Evolutionary conservation across 1,140 invertebrate genomes (phyloP), one percentile per base, ranked within the genome.

Genomic region (Dufourea novaeangliae): DNA sequence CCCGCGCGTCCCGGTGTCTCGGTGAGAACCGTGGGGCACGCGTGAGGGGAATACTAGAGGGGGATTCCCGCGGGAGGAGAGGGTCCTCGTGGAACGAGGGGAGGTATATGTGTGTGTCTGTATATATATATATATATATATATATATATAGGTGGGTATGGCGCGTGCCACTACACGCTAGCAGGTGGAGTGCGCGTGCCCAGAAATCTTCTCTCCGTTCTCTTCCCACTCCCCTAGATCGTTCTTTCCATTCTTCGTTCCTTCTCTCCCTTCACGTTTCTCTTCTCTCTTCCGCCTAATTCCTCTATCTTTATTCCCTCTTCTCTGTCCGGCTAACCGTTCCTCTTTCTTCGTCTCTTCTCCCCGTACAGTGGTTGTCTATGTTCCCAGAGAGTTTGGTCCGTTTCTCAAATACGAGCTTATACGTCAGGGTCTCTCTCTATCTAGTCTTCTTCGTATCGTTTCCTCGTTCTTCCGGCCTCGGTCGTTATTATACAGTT

Each of bases 131-230:
- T n/a, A n/a, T n/a, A n/a, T n/a, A n/a, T n/a, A n/a, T n/a, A n/a
- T n/a, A n/a, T n/a, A n/a, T n/a, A n/a, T n/a, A n/a, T n/a, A n/a
- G 87, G 79, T 64, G 63, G 87, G 85, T 80, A 87, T 88, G 91
- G 90, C 90, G 90, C 90, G 90, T 91, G 91, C 91, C 91, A 90
- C 88, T 89, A 89, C 88, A 89, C 88, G 85, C 85, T 85, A 80
- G 88, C 90, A 92, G 91, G 91, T 92, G 91, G 86, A 92, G 84
- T 90, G 91, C 91, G 90, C 91, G 91, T 92, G 91, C 90, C 89
- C 90, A 88, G 88, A 88, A 89, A 91, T 88, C 88, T 87, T 80
- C 79, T 72, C 64, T 64, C 22, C 57, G 27, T 61, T 63, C 68
- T 77, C 75, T 79, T 73, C 80, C 39, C 74, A 62, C 64, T 61